phyloP scores from a whole-genome alignment of 2,113 vertebrate genomes.

The Caracal caracal region DNA sequence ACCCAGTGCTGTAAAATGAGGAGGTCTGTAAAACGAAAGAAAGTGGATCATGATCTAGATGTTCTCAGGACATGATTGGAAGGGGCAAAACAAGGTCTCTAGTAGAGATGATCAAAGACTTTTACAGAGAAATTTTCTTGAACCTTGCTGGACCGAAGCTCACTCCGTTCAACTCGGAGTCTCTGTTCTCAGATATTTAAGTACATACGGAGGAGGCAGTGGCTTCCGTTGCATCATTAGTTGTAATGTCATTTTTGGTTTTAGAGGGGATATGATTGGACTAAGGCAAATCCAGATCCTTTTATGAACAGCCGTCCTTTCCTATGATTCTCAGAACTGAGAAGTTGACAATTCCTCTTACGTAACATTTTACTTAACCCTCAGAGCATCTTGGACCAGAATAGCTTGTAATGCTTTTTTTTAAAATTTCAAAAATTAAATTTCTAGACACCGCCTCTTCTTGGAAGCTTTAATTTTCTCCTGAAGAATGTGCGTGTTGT shows the following conservation, averaged over 20 bases:
- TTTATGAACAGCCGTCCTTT: background rate
- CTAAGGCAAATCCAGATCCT: background rate
- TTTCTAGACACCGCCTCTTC: background rate
- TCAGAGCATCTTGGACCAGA: background rate
- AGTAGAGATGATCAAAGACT: background rate
- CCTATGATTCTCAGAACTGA: background rate
- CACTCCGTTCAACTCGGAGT: background rate
- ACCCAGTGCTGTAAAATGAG: too few relatives aligned
- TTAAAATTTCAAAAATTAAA: background rate
- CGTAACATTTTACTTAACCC: background rate
- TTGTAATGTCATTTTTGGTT: background rate
- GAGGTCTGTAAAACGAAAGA: background rate
- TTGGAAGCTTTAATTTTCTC: conserved; percentile 5
- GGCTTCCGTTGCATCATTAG: background rate
- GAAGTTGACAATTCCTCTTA: background rate
- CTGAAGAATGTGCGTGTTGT: background rate
- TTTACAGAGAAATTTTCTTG: background rate
- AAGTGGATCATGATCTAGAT: background rate
- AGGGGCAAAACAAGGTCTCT: background rate
- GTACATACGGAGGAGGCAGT: background rate
- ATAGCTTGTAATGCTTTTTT: background rate
- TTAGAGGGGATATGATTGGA: background rate
- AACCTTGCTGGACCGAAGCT: background rate
- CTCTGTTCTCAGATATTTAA: background rate
- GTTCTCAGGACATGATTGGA: background rate